Percentiles rank a stretch among this genome's conserved stretches.
Conservation (phyloP, 1,140 invertebrate genomes). For the Centruroides sculpturatus region DNA sequence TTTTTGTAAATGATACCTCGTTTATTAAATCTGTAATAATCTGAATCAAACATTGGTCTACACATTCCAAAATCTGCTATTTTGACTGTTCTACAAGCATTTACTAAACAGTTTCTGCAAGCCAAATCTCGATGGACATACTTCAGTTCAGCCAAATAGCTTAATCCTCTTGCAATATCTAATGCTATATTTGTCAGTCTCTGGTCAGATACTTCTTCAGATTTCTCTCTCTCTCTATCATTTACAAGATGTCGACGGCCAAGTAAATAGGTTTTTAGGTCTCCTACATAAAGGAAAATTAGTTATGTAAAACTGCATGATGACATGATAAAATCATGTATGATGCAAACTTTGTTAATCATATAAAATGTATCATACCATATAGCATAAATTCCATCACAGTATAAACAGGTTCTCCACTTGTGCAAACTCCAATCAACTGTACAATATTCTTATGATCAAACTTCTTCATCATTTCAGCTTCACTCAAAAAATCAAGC, state of each 20-base stretch:
- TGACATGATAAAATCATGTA: no score
- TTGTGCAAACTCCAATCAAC: slow-evolving; percentile 68
- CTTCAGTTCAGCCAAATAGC: slow-evolving; percentile 59
- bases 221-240: slow-evolving; percentile 40
- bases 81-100: slow-evolving; percentile 62
- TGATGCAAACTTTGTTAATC: no score
- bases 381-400: slow-evolving; percentile 91
- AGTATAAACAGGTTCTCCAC: slow-evolving; percentile 68
- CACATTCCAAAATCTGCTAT: slow-evolving; percentile 90
- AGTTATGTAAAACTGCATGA: background rate
- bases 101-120: slow-evolving; percentile 75
- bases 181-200: slow-evolving; percentile 69
- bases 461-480: slow-evolving; percentile 81
- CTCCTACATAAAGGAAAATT: slow-evolving; percentile 32
- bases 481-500: slow-evolving; percentile 83
- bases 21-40: slow-evolving; percentile 73
- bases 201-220: slow-evolving; percentile 57
- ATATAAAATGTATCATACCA: slow-evolving; percentile 37
- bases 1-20: slow-evolving; percentile 39
- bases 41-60: slow-evolving; percentile 66
- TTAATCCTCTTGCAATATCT: slow-evolving; percentile 69
- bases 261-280: slow-evolving; percentile 73
- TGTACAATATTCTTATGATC: slow-evolving; percentile 80
- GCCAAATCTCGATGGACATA: slow-evolving; percentile 76
- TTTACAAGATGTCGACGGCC: slow-evolving; percentile 65